These are phyloP conservation scores for Eumerus sabulonum DNA, from an alignment of 2,888 invertebrate genomes.

Conservation along the genomic window DNA sequence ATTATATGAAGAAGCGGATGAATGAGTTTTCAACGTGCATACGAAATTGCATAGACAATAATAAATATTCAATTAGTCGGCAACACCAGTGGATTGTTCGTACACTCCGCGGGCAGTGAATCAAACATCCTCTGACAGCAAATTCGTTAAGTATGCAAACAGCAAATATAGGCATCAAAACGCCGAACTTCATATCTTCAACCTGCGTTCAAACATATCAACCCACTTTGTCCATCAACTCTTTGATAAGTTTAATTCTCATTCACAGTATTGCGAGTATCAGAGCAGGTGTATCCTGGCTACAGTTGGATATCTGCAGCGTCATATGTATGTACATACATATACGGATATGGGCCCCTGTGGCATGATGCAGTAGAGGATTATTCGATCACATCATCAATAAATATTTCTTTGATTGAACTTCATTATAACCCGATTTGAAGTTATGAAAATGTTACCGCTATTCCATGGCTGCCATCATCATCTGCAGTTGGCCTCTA, in stretches of 20 bases:
- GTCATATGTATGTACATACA: background rate
- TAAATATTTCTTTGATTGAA: constrained; percentile 67
- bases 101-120: no score
- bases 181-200: background rate
- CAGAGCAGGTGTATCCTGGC: constrained; percentile 32
- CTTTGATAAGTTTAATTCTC: constrained; percentile 31
- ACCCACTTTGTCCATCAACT: background rate
- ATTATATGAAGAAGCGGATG: no score
- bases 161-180: background rate
- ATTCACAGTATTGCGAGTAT: background rate
- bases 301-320: constrained; percentile 25
- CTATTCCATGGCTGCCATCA: constrained; percentile 16
- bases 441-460: constrained; percentile 40
- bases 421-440: constrained; percentile 60
- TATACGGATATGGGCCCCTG: constrained; percentile 4
- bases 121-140: constrained; percentile 14
- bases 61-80: no score
- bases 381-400: constrained; percentile 46
- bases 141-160: constrained; percentile 59
- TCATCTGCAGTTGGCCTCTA: background rate
- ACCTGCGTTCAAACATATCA: background rate
- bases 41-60: no score
- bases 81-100: no score
- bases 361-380: constrained; percentile 15
- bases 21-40: no score